A percentile compares a stretch with the other conserved stretches of the same genome.
Evolutionary conservation across 2,797 vertebrate genomes (phyloP).

Genomic region (Sarcophilus harrisii): DNA sequence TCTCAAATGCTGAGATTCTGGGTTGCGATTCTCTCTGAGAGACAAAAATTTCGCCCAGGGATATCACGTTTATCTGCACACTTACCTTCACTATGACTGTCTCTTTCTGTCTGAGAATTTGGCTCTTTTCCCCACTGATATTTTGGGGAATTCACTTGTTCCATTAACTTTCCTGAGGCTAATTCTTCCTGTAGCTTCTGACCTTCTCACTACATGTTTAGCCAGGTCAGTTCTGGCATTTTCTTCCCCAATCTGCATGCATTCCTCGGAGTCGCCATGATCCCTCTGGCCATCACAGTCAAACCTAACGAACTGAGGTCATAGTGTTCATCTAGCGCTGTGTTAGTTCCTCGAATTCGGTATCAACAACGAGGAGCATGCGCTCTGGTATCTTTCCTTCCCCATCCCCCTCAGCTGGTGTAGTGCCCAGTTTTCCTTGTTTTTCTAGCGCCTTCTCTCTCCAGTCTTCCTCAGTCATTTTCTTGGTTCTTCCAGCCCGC

Average conservation of each 20-base stretch:
- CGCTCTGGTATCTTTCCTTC: constrained; percentile 98
- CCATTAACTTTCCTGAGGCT: constrained; percentile 95
- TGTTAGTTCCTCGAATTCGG: constrained; percentile 92
- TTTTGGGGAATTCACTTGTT: constrained; percentile 91
- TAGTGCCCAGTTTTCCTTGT: constrained; percentile 96
- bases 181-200: constrained; percentile 98
- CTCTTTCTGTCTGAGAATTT: constrained; percentile 91
- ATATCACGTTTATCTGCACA: constrained; percentile 99
- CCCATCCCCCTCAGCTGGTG: constrained; percentile 98
- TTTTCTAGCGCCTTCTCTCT: constrained; percentile 98
- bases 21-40: constrained; percentile 97
- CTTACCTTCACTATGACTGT: constrained; percentile 97
- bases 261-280: constrained; percentile 96
- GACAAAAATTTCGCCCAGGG: constrained; percentile 99
- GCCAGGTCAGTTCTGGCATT: constrained; percentile 97
- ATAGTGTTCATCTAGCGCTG: constrained; percentile 95
- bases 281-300: constrained; percentile 98
- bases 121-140: constrained; percentile 90
- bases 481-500: constrained; percentile 96
- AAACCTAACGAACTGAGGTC: constrained; percentile 89
- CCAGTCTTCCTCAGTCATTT: constrained; percentile 99
- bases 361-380: constrained; percentile 92
- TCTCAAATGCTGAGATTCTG: constrained; percentile 97
- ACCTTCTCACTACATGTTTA: constrained; percentile 94
- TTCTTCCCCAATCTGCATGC: constrained; percentile 97